phyloP scores from a whole-genome alignment of 2,797 vertebrate genomes.

The Rhincodon typus region DNA sequence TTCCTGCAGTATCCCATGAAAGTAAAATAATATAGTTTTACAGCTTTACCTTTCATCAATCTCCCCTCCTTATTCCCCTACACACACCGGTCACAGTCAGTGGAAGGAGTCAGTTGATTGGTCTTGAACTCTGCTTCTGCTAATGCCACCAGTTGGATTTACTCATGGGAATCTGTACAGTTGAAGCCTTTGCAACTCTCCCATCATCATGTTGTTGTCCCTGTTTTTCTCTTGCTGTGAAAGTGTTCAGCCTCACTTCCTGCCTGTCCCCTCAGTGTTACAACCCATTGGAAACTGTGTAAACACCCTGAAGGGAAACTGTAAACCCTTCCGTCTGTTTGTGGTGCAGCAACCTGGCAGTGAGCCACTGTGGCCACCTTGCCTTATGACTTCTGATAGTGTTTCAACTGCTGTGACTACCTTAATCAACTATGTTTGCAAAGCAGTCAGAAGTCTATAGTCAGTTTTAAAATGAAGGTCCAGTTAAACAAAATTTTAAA shows the following conservation, averaged over 20 bases:
- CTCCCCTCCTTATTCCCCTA: not conserved
- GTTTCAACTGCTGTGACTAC: not conserved
- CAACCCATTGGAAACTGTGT: not conserved
- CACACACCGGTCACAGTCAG: no score
- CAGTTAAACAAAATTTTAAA: not conserved
- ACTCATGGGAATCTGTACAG: not conserved
- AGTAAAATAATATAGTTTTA: not conserved
- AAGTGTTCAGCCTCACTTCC: not conserved
- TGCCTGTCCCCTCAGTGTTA: no score
- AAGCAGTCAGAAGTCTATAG: conserved; percentile 5
- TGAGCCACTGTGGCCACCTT: not conserved
- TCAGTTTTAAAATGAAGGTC: not conserved
- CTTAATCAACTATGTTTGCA: not conserved
- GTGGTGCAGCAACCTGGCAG: not conserved
- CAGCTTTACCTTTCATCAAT: not conserved
- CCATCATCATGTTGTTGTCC: not conserved
- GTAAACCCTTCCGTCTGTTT: not conserved
- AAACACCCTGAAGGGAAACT: not conserved
- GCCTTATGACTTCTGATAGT: not conserved
- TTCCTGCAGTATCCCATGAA: conserved; percentile 11
- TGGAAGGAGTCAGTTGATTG: not conserved
- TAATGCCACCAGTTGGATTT: not conserved
- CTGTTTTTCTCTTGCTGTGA: not conserved
- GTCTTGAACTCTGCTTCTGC: not conserved
- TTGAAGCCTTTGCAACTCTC: not conserved